Evolutionary conservation across 2,888 invertebrate genomes (phyloP).

Genomic region (Ichneumon xanthorius): DNA sequence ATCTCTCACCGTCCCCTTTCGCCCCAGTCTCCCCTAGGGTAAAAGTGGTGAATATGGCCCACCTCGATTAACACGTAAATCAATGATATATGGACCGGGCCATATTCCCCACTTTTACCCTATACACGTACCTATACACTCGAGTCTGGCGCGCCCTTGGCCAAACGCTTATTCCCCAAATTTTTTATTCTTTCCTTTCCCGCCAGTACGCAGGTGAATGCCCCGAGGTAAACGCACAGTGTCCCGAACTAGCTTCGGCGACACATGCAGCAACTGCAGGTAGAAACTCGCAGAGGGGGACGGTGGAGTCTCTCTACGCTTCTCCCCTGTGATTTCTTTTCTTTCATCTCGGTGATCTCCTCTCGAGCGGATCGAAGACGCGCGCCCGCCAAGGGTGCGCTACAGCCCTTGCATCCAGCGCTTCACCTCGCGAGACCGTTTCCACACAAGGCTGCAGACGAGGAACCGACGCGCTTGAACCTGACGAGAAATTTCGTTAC

Average conservation of each 20-base stretch:
- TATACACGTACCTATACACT: conserved; percentile 2
- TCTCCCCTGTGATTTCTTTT: conserved; percentile 33
- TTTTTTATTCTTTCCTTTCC: conserved; percentile 37
- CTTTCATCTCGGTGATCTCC: conserved; percentile 42
- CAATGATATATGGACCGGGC: no score
- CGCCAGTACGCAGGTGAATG: conserved; percentile 67
- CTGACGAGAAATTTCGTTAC: conserved; percentile 22
- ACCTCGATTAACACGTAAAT: no score
- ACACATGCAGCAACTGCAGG: conserved; percentile 48
- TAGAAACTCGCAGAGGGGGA: conserved; percentile 48
- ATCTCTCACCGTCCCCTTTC: no score
- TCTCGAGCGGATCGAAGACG: conserved; percentile 48
- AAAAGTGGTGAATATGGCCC: no score
- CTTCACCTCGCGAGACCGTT: conserved; percentile 39
- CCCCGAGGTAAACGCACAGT: conserved; percentile 44
- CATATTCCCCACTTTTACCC: no score
- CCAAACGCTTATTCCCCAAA: background rate
- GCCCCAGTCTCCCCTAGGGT: no score
- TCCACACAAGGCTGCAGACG: background rate
- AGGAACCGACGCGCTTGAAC: conserved; percentile 35
- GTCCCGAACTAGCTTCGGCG: conserved; percentile 32
- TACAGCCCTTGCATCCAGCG: background rate
- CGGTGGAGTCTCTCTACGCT: background rate
- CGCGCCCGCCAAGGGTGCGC: conserved; percentile 43
- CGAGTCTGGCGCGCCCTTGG: background rate